Conservation (phyloP, 2,888 invertebrate species). For the Meliscaeva auricollis region DNA sequence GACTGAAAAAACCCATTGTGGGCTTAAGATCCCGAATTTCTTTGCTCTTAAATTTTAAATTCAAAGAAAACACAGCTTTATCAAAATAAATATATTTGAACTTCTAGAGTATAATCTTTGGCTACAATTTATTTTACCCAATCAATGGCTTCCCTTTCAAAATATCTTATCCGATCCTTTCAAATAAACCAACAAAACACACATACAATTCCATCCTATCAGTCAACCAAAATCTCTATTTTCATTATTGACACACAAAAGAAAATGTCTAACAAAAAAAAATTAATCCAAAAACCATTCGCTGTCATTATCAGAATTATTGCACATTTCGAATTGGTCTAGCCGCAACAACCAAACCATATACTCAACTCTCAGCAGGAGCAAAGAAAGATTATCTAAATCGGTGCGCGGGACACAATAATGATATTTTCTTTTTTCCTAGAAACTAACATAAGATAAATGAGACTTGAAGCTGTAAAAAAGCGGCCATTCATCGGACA, state of each 20-base stretch:
- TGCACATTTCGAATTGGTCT: conserved; percentile 55
- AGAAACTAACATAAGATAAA: conserved; percentile 47
- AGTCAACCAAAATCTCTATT: conserved; percentile 38
- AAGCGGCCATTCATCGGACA: conserved; percentile 55
- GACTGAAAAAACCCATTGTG: too few relatives aligned
- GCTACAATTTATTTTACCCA: too few relatives aligned
- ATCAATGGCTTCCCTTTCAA: too few relatives aligned
- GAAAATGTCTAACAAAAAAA: conserved; percentile 8
- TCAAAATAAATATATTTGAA: too few relatives aligned
- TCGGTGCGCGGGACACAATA: conserved; percentile 44
- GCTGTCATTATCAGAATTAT: conserved; percentile 72
- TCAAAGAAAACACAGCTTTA: too few relatives aligned
- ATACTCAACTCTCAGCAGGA: conserved; percentile 8
- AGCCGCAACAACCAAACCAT: conserved; percentile 48
- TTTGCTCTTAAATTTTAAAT: too few relatives aligned
- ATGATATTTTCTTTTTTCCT: conserved; percentile 12
- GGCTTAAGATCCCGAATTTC: too few relatives aligned
- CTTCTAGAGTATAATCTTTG: too few relatives aligned
- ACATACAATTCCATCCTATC: conserved; percentile 11
- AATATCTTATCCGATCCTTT: too few relatives aligned
- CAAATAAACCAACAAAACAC: too few relatives aligned
- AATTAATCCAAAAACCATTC: conserved; percentile 61
- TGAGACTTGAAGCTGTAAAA: conserved; percentile 24
- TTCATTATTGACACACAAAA: conserved; percentile 27
- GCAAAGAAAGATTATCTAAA: conserved; percentile 67